Evolutionary conservation across 2,113 vertebrate genomes (phyloP).

Genomic region (Hippocampus comes): DNA sequence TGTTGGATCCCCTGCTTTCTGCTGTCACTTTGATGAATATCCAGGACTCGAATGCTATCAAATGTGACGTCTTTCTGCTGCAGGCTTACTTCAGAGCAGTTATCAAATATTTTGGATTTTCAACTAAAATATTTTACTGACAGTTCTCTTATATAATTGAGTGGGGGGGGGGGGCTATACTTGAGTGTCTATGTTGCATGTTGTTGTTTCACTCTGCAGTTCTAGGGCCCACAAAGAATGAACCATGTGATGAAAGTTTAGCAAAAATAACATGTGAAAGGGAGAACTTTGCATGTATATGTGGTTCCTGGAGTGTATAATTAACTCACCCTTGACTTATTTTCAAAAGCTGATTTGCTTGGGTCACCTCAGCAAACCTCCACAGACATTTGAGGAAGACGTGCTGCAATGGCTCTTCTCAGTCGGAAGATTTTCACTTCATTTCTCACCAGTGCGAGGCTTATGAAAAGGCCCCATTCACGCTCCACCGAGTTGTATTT

Average conservation of each 20-base stretch:
- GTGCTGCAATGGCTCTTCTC: conserved; percentile 65
- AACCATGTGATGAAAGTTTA: conserved; percentile 26
- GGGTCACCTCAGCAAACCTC: conserved; percentile 66
- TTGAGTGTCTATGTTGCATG: conserved; percentile 24
- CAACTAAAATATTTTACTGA: too few species aligned
- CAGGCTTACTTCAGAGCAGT: conserved; percentile 13
- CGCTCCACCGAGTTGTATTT: conserved; percentile 51
- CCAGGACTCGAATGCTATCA: conserved; percentile 51
- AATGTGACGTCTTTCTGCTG: conserved; percentile 45
- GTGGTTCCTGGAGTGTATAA: conserved; percentile 50
- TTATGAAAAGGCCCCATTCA: conserved; percentile 66
- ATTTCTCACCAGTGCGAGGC: conserved; percentile 70
- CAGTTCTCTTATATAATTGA: too few species aligned
- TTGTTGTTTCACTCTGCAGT: conserved; percentile 39
- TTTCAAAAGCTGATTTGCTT: conserved; percentile 70
- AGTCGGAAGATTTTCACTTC: conserved; percentile 67
- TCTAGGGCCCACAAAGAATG: conserved; percentile 10
- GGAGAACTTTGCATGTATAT: conserved; percentile 28
- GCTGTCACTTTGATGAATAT: conserved; percentile 78
- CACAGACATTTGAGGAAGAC: conserved; percentile 44
- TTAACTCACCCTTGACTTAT: conserved; percentile 61
- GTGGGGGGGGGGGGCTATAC: not conserved
- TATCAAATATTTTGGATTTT: not conserved
- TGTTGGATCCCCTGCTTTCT: conserved; percentile 62
- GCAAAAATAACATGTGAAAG: conserved; percentile 42